phyloP scores from a whole-genome alignment of 2,113 vertebrate genomes.

The Mustela nigripes region DNA sequence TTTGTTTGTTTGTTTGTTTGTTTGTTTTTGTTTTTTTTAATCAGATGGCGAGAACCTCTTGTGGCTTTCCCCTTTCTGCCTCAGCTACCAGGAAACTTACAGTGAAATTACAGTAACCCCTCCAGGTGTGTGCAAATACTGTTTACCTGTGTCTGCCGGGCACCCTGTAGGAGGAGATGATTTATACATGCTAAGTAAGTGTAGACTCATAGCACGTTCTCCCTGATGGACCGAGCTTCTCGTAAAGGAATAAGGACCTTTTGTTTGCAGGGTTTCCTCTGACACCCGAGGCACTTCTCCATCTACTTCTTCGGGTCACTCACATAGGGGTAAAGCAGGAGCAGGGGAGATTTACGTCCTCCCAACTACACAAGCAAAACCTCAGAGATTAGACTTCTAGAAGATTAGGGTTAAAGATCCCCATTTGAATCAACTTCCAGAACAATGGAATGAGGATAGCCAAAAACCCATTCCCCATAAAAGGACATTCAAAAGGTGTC shows the following conservation, averaged over 20 bases:
- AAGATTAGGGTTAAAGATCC: background rate
- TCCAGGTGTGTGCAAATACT: background rate
- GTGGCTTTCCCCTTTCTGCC: background rate
- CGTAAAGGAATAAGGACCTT: background rate
- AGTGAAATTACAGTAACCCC: conserved; percentile 33
- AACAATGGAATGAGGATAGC: background rate
- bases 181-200: conserved; percentile 23
- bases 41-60: background rate
- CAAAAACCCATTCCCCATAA: background rate
- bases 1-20: too few species aligned
- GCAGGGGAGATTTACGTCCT: background rate
- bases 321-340: background rate
- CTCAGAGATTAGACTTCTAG: background rate
- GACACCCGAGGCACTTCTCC: background rate
- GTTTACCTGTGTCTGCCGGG: background rate
- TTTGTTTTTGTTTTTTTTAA: background rate
- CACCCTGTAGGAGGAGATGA: background rate
- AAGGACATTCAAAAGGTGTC: background rate
- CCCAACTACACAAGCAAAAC: background rate
- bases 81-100: conserved; percentile 53
- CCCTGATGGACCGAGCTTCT: background rate
- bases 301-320: background rate
- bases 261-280: background rate
- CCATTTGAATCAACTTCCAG: background rate
- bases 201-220: background rate